Evolutionary conservation across 2,113 vertebrate species (phyloP), one percentile per base, ranked within the genome.

Genomic region (Otus sunia): DNA sequence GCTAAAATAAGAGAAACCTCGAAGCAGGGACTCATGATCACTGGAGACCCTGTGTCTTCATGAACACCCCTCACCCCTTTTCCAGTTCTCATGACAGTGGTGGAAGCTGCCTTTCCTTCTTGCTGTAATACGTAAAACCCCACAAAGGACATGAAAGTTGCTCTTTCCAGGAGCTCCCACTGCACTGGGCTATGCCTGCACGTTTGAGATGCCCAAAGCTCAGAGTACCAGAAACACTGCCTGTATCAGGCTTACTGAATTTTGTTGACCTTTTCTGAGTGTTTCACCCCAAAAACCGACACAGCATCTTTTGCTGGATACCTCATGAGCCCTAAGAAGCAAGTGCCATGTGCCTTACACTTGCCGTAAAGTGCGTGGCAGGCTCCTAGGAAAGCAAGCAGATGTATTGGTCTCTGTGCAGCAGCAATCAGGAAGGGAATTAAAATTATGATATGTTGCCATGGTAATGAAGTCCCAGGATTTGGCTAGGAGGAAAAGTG

Each of bases 401-500:
- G 83, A 87, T 39, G 55, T 64, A 92, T 32, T 86, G 89, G 94
- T 75, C 73, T 90, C 83, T 86, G 52, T 81, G 68, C 75, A 94
- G 78, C 23, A 21, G 75, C 86, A 96, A 91, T 84, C 92, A 92
- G 93, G 84, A 90, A 92, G 43, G 90, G 93, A 97, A 97, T 97
- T 96, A 94, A 97, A 96, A 96, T 94, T 91, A 96, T 92, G 64
- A 75, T 95, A 91, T 92, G 97, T 97, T 98, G 68, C 94, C 94
- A 97, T 96, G 92, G 97, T 82, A 97, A 98, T 95, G 93, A 91
- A 96, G 92, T 96, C 92, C 78, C 81, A 94, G 94, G 96, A 97
- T 97, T 96, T 98, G 94, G 72, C 90, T 80, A 92, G 91, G 79
- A 94, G 91, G 88, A 96, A 95, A 77, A 97, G 96, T 85, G 92